Evolutionary conservation across 1,140 invertebrate species (phyloP), one percentile per base, ranked within the genome.

Genomic region (Atta texana): DNA sequence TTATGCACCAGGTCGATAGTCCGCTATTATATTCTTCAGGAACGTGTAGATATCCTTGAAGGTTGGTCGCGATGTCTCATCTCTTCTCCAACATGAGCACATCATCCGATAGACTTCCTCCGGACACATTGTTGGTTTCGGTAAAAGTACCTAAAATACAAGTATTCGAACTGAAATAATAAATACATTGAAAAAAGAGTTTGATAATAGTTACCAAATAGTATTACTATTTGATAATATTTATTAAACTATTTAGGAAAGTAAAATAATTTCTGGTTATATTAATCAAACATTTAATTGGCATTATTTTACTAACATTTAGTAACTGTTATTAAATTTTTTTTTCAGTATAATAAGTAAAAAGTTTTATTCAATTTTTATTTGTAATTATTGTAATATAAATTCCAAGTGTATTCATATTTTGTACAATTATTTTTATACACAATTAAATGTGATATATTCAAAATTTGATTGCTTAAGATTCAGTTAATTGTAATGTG

Each of bases 21-120:
- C 95, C 80, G 94, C 94, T 91, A 95, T 96, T 85, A 94, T 93
- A 84, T 95, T 95, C 93, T 97, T 97, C 74, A 98, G 94, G 94
- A 98, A 98, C 92, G 96, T 96, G 91, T 97, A 96, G 91, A 98
- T 97, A 91, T 98, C 96, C 90, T 97, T 96, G 94, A 98, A 98
- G 28, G 96, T 97, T 51, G 97, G 98, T 89, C 98, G 95, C 59
- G 94, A 95, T 87, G 91, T 95, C 91, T 96, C 97, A 94, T 96
- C 97, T 94, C 95, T 96, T 92, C 95, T 97, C 98, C 98, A 98
- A 94, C 98, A 98, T 81, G 97, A 97, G 84, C 96, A 95, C 97
- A 98, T 97, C 87, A 98, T 93, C 92, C 97, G 97, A 93, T 97
- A 98, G 64, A 98, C 96, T 82, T 97, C 97, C 66, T 97, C 95